These are phyloP conservation scores for Candidula unifasciata DNA, from an alignment of 2,888 invertebrate genomes.

Conservation along the genomic window DNA sequence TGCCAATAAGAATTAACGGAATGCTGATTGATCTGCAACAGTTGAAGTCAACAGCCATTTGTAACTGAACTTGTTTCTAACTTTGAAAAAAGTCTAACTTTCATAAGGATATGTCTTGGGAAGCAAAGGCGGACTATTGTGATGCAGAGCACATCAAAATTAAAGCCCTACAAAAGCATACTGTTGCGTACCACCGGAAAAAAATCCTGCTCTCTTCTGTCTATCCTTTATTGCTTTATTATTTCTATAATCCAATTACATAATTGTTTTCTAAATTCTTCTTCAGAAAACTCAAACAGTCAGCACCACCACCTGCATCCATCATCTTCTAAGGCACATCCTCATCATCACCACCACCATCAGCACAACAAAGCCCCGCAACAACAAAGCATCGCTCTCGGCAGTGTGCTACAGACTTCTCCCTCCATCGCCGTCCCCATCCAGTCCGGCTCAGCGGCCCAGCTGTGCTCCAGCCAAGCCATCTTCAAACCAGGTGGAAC, in stretches of 20 bases:
- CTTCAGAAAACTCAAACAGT: constrained; percentile 45
- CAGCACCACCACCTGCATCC: constrained; percentile 36
- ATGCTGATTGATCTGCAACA: too few relatives aligned
- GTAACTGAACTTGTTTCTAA: too few relatives aligned
- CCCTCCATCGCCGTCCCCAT: constrained; percentile 36
- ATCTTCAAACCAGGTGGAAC: constrained; percentile 65
- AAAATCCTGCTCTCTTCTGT: neutral
- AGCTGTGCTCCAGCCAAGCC: constrained; percentile 60
- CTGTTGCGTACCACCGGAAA: too few relatives aligned
- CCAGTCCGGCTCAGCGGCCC: constrained; percentile 49
- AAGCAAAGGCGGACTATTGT: too few relatives aligned
- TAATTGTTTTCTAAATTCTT: neutral
- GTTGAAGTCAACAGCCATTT: too few relatives aligned
- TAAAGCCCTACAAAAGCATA: too few relatives aligned
- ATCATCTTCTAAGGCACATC: constrained; percentile 36
- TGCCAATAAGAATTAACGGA: too few relatives aligned
- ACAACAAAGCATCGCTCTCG: constrained; percentile 30
- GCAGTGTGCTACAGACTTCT: constrained; percentile 32
- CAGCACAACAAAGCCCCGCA: constrained; percentile 35
- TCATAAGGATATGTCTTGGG: too few relatives aligned
- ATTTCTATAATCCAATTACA: neutral
- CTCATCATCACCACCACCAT: constrained; percentile 47
- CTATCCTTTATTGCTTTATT: neutral
- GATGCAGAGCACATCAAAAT: too few relatives aligned
- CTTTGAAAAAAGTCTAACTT: too few relatives aligned